Evolutionary conservation across 1,140 invertebrate genomes (phyloP), one percentile per base, ranked within the genome.

Genomic region (Drosophila sechellia): DNA sequence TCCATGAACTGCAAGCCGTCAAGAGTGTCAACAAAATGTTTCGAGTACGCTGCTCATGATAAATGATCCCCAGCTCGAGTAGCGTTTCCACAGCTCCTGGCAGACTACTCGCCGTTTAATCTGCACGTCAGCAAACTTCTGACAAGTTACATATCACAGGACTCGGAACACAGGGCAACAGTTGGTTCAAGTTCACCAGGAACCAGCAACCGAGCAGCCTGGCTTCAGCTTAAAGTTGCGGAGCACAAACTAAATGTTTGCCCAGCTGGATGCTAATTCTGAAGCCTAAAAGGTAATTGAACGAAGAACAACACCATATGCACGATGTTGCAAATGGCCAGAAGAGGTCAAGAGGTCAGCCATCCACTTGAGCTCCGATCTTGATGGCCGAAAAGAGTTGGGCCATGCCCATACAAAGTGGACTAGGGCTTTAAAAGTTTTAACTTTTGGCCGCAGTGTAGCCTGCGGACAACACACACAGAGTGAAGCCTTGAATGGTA

Each of bases 111-210:
- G 49, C 34, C 70, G 76, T 77, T 85, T 85, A 85, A 85, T 85
- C 81, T 86, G 81, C 74, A 72, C 79, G 81, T 87, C 83, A 86
- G 69, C 84, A 72, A 86, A 83, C 70, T 86, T 87, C 61, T 87
- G 83, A 86, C 75, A 86, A 86, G 83, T 87, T 83, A 86, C 83
- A 79, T 54, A 87, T 72, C 79, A 87, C 73, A 65, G 59, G 17
- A 68, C 45, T 12, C 55, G 56, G 59, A 27, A 65, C 45, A n/a
- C 55, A 63, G 48, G 83, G 79, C 83, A 86, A 87, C 83, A 86
- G 83, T 86, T 87, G 84, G 83, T 86, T 87, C 54, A 61, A 65
- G 69, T 76, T 77, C 63, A 50, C 25, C 57, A 39, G 50, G 61
- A 54, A 46, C 17, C 17, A 40, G 61, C 58, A 66, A 3, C 40